Conservation (phyloP, 2,797 vertebrate species). For the Hypotaenidia okinawae region DNA sequence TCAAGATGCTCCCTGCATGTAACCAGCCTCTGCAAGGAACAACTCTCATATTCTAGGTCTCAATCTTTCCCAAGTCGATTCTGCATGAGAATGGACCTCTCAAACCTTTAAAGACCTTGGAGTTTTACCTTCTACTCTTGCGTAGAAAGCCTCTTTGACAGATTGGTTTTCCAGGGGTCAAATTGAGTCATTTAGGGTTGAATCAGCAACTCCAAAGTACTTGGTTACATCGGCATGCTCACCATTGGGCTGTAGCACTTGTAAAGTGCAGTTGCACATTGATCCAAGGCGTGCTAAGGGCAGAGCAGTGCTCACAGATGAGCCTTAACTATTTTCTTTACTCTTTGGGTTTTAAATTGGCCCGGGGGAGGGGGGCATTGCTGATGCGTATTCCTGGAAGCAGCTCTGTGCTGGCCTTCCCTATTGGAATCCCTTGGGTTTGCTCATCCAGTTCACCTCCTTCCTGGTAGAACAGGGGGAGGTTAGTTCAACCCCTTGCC, state of each 20-base stretch:
- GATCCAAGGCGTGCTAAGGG: neutral
- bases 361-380: neutral
- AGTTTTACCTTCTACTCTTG: conserved; percentile 52
- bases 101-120: conserved; percentile 27
- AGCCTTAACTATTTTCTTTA: accelerated
- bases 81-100: conserved; percentile 64
- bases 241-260: neutral
- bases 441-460: neutral
- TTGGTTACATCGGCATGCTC: neutral
- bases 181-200: neutral
- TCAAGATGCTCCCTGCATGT: conserved; percentile 68
- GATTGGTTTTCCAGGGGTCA: conserved; percentile 14
- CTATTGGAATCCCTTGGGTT: neutral
- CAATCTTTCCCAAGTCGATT: conserved; percentile 32
- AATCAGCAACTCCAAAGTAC: neutral
- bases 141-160: conserved; percentile 72
- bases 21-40: conserved; percentile 68
- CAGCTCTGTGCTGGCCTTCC: neutral
- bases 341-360: neutral
- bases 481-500: neutral
- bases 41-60: conserved; percentile 71
- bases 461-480: conserved; percentile 4
- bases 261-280: neutral
- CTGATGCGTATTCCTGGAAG: neutral
- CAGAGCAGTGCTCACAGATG: neutral